These are phyloP conservation scores for Grantiella picta DNA, from an alignment of 2,113 vertebrate species.

Conservation along the genomic window DNA sequence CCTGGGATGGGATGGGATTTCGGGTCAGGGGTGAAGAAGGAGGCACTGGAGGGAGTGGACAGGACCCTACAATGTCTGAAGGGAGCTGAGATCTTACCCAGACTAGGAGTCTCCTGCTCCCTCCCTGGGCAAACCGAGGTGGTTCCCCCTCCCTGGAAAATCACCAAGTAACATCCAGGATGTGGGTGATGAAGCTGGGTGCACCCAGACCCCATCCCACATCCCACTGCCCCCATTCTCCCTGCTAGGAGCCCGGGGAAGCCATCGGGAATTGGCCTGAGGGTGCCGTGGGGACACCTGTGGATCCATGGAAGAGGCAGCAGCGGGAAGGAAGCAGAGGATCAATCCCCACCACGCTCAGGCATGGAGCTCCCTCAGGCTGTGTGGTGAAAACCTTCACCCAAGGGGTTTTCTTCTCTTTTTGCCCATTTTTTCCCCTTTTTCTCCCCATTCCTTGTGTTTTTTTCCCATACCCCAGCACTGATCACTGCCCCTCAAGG, in stretches of 20 bases:
- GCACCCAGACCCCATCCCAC: neutral
- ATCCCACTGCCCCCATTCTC: too few species aligned
- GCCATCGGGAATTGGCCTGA: rapidly evolving
- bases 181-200: rapidly evolving
- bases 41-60: too few species aligned
- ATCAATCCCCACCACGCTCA: rapidly evolving
- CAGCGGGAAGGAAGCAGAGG: neutral
- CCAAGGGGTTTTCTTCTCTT: neutral
- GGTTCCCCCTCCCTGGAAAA: neutral
- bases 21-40: neutral
- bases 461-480: neutral
- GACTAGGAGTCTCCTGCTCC: neutral
- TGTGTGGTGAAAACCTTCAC: neutral
- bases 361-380: neutral
- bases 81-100: neutral
- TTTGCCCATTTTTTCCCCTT: rapidly evolving
- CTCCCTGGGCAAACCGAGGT: neutral
- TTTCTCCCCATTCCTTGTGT: neutral
- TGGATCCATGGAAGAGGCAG: neutral
- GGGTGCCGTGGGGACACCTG: too few species aligned
- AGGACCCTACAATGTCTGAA: neutral
- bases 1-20: neutral
- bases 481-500: neutral
- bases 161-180: neutral
- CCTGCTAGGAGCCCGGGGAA: neutral